Evolutionary conservation across 2,888 invertebrate species (phyloP), one percentile per base, ranked within the genome.

Genomic region (Quadroppia sp.): DNA sequence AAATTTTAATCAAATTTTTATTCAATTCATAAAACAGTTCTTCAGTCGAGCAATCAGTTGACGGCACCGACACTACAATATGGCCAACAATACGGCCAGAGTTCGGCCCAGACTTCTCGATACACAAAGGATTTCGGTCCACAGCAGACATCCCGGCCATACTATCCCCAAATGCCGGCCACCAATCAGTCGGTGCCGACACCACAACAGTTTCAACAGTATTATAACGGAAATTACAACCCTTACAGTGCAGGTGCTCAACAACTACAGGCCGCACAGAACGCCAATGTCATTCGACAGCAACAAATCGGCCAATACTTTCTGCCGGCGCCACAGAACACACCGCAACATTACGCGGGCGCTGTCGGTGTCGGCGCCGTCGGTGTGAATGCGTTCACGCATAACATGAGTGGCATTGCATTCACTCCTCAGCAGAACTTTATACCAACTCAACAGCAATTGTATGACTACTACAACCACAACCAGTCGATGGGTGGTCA

Each of bases 381-480:
- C 67, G 53, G 23, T 11, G 53, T 53, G 40, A 67, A 67, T 59
- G 28, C 59, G 2, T 67, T 67, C 36, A 20, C 67, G 13, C 67
- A 67, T 40, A 67, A 67, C 40, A 40, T 67, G 9, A 36, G n/a
- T 36, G 15, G 17, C 9, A n/a, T 64, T 64, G 20, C 28, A 67
- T 40, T 40, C 42, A 40, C 6, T 67, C 67, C 36, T 17, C 67
- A 67, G 20, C 67, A 67, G 42, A 67, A 67, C 40, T 67, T 36
- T 40, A 67, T 67, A 40, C 36, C 36, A 36, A 36, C 67, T 7
- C 40, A 36, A 6, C 32, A 36, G 13, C 67, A 36, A 36, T 20
- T 67, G n/a, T 67, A 67, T 32, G 42, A 67, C 67, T 67, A 36
- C 20, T 67, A 61, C 17, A 61, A 67, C 20, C 67, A 67, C 28